Conservation (phyloP, 2,113 vertebrate species). For the Hemibagrus wyckioides region DNA sequence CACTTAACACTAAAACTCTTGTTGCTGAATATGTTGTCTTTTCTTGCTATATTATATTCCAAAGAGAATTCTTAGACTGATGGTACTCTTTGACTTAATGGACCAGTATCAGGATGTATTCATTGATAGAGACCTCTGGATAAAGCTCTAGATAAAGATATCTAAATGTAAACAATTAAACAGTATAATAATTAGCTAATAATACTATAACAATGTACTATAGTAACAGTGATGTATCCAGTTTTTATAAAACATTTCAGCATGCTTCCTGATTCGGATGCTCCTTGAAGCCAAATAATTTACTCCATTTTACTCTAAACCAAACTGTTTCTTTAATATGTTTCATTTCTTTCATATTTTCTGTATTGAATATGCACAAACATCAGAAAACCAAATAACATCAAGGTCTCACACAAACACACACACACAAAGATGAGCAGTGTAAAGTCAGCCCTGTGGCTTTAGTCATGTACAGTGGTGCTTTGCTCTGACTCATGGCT, state of each 20-base stretch:
- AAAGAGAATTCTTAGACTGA: too few relatives aligned
- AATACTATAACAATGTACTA: neutral
- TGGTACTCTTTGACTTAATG: too few relatives aligned
- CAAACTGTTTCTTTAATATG: neutral
- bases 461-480: neutral
- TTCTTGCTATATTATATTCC: too few relatives aligned
- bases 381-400: neutral
- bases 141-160: too few relatives aligned
- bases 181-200: neutral
- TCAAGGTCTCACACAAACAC: conserved; percentile 3
- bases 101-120: too few relatives aligned
- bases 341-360: neutral
- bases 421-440: neutral
- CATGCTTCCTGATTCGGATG: neutral
- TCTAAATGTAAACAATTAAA: neutral
- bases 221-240: neutral
- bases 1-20: too few relatives aligned
- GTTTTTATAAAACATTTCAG: neutral
- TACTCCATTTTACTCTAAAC: neutral
- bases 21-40: too few relatives aligned
- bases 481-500: conserved; percentile 24
- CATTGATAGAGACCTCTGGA: too few relatives aligned
- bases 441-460: neutral
- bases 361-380: neutral
- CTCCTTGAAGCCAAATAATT: neutral